Evolutionary conservation across 1,140 invertebrate species (phyloP).

Genomic region (Eciton burchellii): DNA sequence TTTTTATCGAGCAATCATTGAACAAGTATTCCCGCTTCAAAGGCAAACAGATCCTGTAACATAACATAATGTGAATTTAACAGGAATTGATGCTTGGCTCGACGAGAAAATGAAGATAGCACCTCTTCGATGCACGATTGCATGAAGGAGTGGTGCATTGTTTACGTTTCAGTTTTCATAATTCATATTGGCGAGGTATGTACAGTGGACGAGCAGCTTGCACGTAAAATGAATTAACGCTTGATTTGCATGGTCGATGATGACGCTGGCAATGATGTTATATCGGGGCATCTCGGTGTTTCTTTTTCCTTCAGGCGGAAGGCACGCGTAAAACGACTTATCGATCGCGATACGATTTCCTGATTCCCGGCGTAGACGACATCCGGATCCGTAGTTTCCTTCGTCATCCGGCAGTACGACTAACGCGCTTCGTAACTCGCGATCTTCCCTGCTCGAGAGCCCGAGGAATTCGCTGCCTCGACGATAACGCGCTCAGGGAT

Average conservation of each 20-base stretch:
- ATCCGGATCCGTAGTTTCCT: constrained; percentile 49
- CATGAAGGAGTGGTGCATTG: too few relatives aligned
- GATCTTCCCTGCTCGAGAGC: neutral
- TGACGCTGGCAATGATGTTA: constrained; percentile 25
- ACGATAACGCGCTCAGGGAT: constrained; percentile 26
- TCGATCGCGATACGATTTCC: constrained; percentile 57
- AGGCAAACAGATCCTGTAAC: neutral
- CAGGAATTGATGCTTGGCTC: neutral
- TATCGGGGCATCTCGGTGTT: neutral
- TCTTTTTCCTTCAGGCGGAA: constrained; percentile 25
- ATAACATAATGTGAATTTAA: neutral
- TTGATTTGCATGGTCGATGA: constrained; percentile 5
- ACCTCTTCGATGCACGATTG: too few relatives aligned
- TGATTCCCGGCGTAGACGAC: constrained; percentile 36
- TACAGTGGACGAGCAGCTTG: too few relatives aligned
- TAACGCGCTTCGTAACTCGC: constrained; percentile 34
- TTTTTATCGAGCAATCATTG: neutral
- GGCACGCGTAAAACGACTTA: constrained; percentile 47
- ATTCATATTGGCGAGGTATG: too few relatives aligned
- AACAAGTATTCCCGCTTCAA: neutral
- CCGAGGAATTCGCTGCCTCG: constrained; percentile 6
- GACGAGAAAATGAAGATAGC: neutral
- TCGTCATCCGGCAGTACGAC: constrained; percentile 38
- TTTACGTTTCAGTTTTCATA: too few relatives aligned
- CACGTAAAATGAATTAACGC: neutral